Evolutionary conservation across 2,113 vertebrate species (phyloP), one percentile per base, ranked within the genome.

Genomic region (Cygnus atratus): DNA sequence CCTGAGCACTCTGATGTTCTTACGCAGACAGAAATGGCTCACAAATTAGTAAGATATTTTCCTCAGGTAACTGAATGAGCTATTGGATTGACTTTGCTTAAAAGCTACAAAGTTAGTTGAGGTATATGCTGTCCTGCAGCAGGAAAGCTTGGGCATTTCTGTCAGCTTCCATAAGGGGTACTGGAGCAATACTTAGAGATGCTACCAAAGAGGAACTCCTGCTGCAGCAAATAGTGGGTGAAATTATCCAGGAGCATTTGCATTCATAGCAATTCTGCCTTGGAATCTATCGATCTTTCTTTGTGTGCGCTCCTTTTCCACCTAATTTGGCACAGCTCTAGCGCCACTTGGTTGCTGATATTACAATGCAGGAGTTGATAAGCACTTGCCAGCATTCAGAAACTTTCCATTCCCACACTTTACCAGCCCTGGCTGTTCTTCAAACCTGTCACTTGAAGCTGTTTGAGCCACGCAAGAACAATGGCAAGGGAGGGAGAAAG

Each of bases 341-440:
- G 87, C 92, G 88, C 81, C 92, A 95, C 71, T 94, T 79, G 41
- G 37, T 92, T 92, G 71, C 68, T 52, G 88, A 92, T 82, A 88
- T 59, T 93, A 92, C 92, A 92, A 79, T 96, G 88, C 29, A 62
- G 59, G 66, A 8, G 57, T 74, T 94, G 92, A 96, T 96, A 96
- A 96, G 63, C 67, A 50, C 35, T 94, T 95, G 92, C 95, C 93
- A 96, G 83, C 90, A 89, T 95, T 97, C 68, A 95, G 58, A 80
- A 92, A 76, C 92, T 96, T 97, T 97, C 92, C 83, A 95, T 97
- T 97, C 96, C 95, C 96, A 97, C 94, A 96, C 89, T 92, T 90
- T 55, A 71, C n/a, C 81, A 93, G 57, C 57, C n/a, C 52, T 93
- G 89, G 74, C 76, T 13, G 1, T 87, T 93, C 90, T 83, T 94